A percentile compares a stretch with the other conserved stretches of the same genome.
phyloP scores from a whole-genome alignment of 2,113 vertebrate species.

The Pelusios castaneus region DNA sequence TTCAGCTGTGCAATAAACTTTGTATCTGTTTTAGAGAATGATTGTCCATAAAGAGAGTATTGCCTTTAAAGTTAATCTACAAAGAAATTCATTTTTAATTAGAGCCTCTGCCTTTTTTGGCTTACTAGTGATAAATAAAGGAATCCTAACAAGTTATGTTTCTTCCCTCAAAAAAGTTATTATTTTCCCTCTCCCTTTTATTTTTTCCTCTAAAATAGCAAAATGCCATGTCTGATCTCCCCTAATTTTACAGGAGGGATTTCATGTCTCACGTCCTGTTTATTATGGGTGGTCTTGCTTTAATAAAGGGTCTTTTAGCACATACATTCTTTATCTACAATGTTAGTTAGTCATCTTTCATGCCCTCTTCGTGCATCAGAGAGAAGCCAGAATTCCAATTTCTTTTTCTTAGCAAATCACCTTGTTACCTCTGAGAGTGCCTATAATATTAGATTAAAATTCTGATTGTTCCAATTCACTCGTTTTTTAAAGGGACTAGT shows the following conservation, averaged over 20 bases:
- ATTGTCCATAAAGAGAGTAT: neutral
- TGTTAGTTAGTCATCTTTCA: neutral
- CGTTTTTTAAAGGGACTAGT: constrained; percentile 85
- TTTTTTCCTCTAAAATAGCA: neutral
- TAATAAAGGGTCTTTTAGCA: neutral
- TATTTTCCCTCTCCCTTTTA: neutral
- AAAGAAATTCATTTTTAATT: neutral
- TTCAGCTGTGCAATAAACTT: neutral
- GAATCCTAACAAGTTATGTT: neutral
- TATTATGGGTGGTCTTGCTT: neutral
- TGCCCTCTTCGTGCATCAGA: neutral
- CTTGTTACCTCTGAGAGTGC: neutral
- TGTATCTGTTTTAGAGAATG: neutral
- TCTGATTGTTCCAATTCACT: neutral
- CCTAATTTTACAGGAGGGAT: neutral
- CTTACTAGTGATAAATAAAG: neutral
- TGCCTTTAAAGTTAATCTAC: neutral
- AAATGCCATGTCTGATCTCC: neutral
- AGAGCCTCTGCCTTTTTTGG: neutral
- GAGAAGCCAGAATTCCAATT: neutral
- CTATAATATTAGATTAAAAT: neutral
- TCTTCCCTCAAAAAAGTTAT: accelerated
- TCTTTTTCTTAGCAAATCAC: neutral
- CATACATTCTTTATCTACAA: accelerated
- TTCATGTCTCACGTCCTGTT: neutral